Evolutionary conservation across 2,113 vertebrate genomes (phyloP), one percentile per base, ranked within the genome.

Genomic region (Neoarius graeffei): DNA sequence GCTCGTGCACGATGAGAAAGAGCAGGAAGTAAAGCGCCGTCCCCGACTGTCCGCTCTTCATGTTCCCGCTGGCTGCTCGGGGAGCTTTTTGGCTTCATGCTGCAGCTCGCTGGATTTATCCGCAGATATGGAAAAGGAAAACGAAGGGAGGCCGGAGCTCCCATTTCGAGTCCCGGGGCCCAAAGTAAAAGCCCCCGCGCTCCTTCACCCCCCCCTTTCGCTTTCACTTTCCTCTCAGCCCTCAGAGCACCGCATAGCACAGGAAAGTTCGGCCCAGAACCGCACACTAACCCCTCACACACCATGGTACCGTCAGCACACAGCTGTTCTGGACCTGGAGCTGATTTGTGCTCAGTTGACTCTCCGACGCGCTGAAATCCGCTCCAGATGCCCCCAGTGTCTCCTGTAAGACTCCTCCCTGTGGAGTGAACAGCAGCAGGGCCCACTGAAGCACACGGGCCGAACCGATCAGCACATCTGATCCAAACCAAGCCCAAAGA

Each of bases 91-190:
- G 59, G 50, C 1, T 7, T 52, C 89, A 90, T 90, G 80, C 17
- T 90, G 69, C 6, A n/a, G 69, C 14, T 25, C 27, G 9, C 14
- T 6, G 19, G 52, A 80, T 90, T 56, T 90, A 90, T 90, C 13
- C 23, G 7, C 14, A 13, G 79, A 42, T 62, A 11, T 64, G 71
- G 84, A 90, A 90, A 90, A 52, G 80, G 87, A 90, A 90, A 90
- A 73, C 42, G 80, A 71, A 69, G 79, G 0, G 13, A 1, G 42
- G 67, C 13, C 5, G 15, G 7, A 11, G 48, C 15, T 14, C 56
- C 4, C 17, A 42, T 10, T 2, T 42, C 9, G 9, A 15, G 0
- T 0, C 20, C 1, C 3, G 25, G 5, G 35, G 5, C 42, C 52
- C 7, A 62, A 0, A 3, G 27, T 6, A 50, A 80, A 69, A 35